Evolutionary conservation across 1,140 invertebrate genomes (phyloP), one percentile per base, ranked within the genome.

Genomic region (Zelostemma sp.): DNA sequence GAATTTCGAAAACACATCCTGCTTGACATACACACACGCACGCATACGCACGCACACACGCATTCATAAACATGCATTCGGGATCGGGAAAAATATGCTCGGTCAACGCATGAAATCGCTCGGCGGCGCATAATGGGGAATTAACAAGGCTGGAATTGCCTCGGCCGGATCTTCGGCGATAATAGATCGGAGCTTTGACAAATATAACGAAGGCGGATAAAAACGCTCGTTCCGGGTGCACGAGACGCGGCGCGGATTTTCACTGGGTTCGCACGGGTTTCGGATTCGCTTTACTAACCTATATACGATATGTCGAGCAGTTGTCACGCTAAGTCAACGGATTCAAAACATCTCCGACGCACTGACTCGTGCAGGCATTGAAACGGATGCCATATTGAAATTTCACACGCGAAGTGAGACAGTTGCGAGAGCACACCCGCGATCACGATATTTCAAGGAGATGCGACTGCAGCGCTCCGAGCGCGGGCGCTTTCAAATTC

Each of bases 371-470:
- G 70, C 74, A 65, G 72, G 75, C 74, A 63, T 70, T 60, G 74
- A 61, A 68, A 68, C 68, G 72, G 75, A 61, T 73, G 77, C 75
- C 77, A 79, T 78, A 78, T 77, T 78, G 75, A 60, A 77, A 74
- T 51, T 68, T 46, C 53, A 17, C 45, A 15, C 55, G 62, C 53
- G 46, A 64, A 48, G n/a, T 47, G 25, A 50, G 40, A 21, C 35
- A 46, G 43, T 19, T 19, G 43, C 11, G 18, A 35, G 17, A 46
- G 35, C 35, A 38, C 35, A 38, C 35, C 35, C 35, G 35, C 9
- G 35, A 38, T 11, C 14, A 38, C 35, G 35, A 11, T 4, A 12
- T 38, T 38, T 38, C 35, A 38, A 38, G 35, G 35, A 4, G 35
- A 38, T 19, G 18, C 43, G 18, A 19, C 16, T 8, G 17, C 17